Evolutionary conservation across 2,113 vertebrate species (phyloP).

Genomic region (Glareola pratincola): DNA sequence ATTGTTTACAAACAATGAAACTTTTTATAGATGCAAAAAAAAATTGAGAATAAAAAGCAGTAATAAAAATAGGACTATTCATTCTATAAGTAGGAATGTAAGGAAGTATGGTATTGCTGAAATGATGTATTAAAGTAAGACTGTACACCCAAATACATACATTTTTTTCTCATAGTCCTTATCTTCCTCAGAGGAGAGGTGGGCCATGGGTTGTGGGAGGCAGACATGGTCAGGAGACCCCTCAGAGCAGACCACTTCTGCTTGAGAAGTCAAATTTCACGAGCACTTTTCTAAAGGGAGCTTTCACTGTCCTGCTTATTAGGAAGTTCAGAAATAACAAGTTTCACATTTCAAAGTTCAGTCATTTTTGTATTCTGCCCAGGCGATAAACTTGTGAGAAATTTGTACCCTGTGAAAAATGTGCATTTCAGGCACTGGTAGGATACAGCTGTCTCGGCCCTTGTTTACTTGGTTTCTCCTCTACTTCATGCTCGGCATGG

Average conservation of each 20-base stretch:
- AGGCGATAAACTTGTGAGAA: not conserved
- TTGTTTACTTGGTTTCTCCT: conserved; percentile 35
- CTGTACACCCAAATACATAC: not conserved
- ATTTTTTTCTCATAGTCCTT: not conserved
- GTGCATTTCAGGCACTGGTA: not conserved
- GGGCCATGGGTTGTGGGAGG: not conserved
- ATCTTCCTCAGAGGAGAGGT: not conserved
- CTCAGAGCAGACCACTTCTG: not conserved
- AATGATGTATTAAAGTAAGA: not conserved
- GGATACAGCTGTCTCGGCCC: conserved; percentile 3
- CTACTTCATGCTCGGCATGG: not conserved
- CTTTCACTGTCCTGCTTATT: not conserved
- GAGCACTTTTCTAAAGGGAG: not conserved
- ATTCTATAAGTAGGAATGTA: not conserved
- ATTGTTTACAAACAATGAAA: not conserved
- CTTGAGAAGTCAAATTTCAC: not conserved
- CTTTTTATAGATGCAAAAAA: not conserved
- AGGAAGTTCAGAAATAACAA: conserved; percentile 14
- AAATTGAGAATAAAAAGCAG: not conserved
- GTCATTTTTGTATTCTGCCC: conserved; percentile 21
- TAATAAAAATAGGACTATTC: not conserved
- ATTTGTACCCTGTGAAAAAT: conserved; percentile 5
- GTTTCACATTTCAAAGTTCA: conserved; percentile 31
- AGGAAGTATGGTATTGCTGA: not conserved
- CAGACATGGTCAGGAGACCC: not conserved